Evolutionary conservation across 2,888 invertebrate species (phyloP).

Genomic region (Arctia plantaginis): DNA sequence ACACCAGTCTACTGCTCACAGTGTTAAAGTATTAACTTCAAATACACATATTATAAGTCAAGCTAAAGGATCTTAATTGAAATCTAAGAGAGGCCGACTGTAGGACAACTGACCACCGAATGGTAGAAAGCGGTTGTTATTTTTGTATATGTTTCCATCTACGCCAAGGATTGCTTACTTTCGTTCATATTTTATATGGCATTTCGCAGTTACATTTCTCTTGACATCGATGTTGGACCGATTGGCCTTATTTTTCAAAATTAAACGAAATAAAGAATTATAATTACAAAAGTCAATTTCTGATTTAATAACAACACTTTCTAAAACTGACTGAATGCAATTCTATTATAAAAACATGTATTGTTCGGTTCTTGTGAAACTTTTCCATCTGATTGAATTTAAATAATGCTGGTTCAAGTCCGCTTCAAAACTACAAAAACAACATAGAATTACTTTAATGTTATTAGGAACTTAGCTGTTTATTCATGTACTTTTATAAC

Average conservation of each 20-base stretch:
- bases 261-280: constrained; percentile 6
- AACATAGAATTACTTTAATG: neutral
- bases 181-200: constrained; percentile 10
- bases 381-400: neutral
- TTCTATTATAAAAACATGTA: neutral
- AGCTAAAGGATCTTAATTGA: neutral
- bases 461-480: neutral
- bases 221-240: constrained; percentile 11
- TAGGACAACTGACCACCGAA: neutral
- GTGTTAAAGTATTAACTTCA: neutral
- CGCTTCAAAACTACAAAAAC: neutral
- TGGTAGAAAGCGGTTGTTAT: constrained; percentile 9
- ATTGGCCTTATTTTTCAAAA: neutral
- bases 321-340: neutral
- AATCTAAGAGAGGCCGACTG: neutral
- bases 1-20: neutral
- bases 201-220: constrained; percentile 16
- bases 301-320: constrained; percentile 8
- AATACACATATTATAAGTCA: neutral
- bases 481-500: no score
- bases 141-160: constrained; percentile 5
- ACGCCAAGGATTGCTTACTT: constrained; percentile 7
- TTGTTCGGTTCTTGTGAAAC: neutral
- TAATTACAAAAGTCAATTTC: neutral
- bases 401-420: neutral